A percentile compares a stretch with the other conserved stretches of the same genome.
phyloP scores from a whole-genome alignment of 2,888 invertebrate species.

The Chloroclystis v-ata region DNA sequence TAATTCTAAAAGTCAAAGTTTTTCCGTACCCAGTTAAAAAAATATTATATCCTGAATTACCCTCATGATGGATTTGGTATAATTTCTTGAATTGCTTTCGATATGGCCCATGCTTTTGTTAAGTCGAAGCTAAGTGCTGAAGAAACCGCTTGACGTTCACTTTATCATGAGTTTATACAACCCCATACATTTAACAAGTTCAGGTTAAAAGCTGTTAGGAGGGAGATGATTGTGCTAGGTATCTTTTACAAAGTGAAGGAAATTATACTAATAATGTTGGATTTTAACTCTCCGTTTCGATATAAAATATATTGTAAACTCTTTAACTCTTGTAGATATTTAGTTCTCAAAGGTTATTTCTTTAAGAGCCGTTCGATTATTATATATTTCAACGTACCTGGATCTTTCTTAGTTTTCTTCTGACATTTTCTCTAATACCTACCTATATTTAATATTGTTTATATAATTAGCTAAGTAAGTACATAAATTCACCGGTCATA shows the following conservation, averaged over 20 bases:
- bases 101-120: conserved; percentile 13
- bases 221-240: conserved; percentile 67
- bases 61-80: too few species aligned
- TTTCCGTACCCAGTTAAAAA: too few species aligned
- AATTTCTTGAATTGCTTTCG: conserved; percentile 23
- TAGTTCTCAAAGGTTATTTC: too few species aligned
- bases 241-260: conserved; percentile 60
- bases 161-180: conserved; percentile 19
- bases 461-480: too few species aligned
- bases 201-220: conserved; percentile 61
- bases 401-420: background rate
- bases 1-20: too few species aligned
- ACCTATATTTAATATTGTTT: too few species aligned
- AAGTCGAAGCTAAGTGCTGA: conserved; percentile 20
- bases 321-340: too few species aligned
- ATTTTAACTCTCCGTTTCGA: too few species aligned
- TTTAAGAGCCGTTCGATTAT: too few species aligned
- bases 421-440: conserved; percentile 1
- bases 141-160: conserved; percentile 14
- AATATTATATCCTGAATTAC: too few species aligned
- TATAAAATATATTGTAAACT: too few species aligned
- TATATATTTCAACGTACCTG: background rate
- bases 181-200: conserved; percentile 17
- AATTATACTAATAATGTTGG: conserved; percentile 38
- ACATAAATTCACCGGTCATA: too few species aligned